Evolutionary conservation across 2,113 vertebrate species (phyloP), one percentile per base, ranked within the genome.

Genomic region (Lepisosteus oculatus): DNA sequence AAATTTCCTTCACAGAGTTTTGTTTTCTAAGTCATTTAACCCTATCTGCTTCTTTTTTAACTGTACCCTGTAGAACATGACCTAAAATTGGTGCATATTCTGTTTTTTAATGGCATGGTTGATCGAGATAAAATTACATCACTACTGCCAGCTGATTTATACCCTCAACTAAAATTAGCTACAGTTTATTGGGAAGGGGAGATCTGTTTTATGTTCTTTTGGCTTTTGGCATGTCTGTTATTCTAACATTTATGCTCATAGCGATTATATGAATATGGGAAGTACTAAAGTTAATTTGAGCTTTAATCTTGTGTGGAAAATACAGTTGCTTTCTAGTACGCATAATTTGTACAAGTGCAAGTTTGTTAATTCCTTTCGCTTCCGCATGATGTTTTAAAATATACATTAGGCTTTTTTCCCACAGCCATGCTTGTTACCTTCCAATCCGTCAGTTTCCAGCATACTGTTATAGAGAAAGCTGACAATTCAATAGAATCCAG

Each of bases 371-470:
- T 51, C 8, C 5, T 51, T 51, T 51, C 0, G 47, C 47, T 51
- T 9, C 8, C 8, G 2, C 8, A 5, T 51, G 47, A 51, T 51
- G 17, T 29, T 29, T 29, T 29, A 29, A 29, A 51, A 51, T 51
- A 51, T 51, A 5, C 47, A 51, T 14, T 61, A 15, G 59, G 13
- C 6, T 61, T 61, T 6, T 61, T 61, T 61, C 17, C 47, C 8
- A 15, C 14, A 11, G 5, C 59, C 59, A 15, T 51, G 4, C 8
- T 9, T 1, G 47, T 51, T 51, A 9, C 47, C 8, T 4, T 73
- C 77, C 67, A 75, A 75, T 77, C 72, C 70, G 61, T 66, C 73
- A 75, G 73, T 72, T 80, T 78, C 71, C 65, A 54, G 65, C 55
- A 14, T 8, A 59, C 44, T 14, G 42, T 15, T 66, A 55, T 69